Percentiles rank a stretch among this genome's conserved stretches.
These are phyloP conservation scores for Tragulus kanchil DNA, from an alignment of 2,113 vertebrate genomes.

Conservation along the genomic window DNA sequence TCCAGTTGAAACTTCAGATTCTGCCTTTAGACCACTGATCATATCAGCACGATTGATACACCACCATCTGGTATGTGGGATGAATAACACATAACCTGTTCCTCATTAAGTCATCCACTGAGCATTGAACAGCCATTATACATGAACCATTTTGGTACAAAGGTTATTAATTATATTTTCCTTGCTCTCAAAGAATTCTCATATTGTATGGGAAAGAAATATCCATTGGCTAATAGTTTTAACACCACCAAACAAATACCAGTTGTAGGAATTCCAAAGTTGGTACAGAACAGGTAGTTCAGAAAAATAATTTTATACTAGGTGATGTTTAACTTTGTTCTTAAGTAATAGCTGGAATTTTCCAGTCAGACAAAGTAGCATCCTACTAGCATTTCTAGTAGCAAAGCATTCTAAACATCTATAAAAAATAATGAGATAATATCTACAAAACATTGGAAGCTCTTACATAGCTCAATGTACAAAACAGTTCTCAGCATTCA, in stretches of 20 bases:
- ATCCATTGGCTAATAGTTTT: neutral
- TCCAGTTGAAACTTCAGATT: neutral
- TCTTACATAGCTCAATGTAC: neutral
- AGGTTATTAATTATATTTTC: neutral
- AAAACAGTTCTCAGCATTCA: neutral
- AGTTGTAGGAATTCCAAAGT: neutral
- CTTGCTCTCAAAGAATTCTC: neutral
- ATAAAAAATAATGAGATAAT: neutral
- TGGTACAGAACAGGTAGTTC: neutral
- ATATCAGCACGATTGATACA: neutral
- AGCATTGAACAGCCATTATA: neutral
- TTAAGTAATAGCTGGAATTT: neutral
- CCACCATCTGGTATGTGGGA: neutral
- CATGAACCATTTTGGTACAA: neutral
- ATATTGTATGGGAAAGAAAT: neutral
- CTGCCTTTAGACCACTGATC: neutral
- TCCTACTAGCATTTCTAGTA: too few relatives aligned
- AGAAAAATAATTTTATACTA: neutral
- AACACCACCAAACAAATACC: neutral
- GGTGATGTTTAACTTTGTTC: neutral
- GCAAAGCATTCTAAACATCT: neutral
- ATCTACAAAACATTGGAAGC: neutral
- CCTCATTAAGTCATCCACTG: neutral
- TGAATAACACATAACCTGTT: neutral
- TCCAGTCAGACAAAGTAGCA: neutral